Conservation (phyloP, 64 coral and sea anemone species). For the Stichodactyla mertensii region DNA sequence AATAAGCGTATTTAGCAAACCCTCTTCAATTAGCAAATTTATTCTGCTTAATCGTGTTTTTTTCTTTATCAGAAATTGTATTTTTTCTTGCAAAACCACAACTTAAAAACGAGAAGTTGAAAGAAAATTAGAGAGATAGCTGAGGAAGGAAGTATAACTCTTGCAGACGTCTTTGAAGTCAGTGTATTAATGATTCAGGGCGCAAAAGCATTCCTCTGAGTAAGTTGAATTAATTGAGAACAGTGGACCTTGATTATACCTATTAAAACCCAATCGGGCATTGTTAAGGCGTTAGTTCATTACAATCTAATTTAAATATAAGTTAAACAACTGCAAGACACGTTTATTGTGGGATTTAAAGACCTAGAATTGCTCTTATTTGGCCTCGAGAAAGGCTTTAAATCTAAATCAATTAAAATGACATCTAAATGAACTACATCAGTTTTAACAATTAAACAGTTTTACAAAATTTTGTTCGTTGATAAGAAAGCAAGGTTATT, state of each 20-base stretch:
- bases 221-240: neutral
- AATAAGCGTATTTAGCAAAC: neutral
- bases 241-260: neutral
- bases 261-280: neutral
- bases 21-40: neutral
- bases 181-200: too few relatives aligned
- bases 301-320: neutral
- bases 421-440: neutral
- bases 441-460: neutral
- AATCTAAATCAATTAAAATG: neutral
- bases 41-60: neutral
- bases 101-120: neutral
- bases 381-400: neutral
- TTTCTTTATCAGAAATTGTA: neutral
- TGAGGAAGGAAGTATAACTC: neutral
- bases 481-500: too few relatives aligned
- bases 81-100: neutral
- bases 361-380: neutral
- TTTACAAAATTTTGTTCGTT: neutral
- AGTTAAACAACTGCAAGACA: neutral
- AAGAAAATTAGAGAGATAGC: neutral
- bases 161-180: too few relatives aligned
- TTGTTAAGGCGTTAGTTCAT: neutral
- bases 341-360: neutral
- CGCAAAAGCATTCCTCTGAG: too few relatives aligned